Conservation (phyloP, 2,797 vertebrate species). For the Mus caroli region DNA sequence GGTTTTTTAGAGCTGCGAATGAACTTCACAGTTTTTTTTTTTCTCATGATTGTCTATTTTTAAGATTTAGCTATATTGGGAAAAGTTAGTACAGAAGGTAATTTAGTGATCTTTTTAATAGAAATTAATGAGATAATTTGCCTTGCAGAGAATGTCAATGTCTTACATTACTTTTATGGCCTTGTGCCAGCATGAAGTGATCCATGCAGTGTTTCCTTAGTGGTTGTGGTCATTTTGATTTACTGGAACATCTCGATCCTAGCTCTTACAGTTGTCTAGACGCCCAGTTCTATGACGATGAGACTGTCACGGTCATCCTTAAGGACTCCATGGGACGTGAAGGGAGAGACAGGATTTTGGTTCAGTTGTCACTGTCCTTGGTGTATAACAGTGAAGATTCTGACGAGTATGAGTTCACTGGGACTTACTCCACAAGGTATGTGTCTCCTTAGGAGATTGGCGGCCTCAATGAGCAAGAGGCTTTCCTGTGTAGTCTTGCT, state of each 20-base stretch:
- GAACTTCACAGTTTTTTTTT: neutral
- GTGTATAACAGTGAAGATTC: slow-evolving; percentile 89
- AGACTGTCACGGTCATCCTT: slow-evolving; percentile 95
- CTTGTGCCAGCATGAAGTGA: neutral
- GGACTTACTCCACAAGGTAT: slow-evolving; percentile 92
- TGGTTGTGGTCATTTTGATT: neutral
- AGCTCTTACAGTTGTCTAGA: slow-evolving; percentile 94
- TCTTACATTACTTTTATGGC: neutral
- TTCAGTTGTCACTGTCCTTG: slow-evolving; percentile 94
- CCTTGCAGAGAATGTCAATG: neutral
- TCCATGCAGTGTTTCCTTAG: neutral
- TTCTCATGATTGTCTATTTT: neutral
- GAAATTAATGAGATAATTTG: neutral
- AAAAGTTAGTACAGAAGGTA: neutral
- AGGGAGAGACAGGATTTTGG: slow-evolving; percentile 92
- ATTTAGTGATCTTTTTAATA: slow-evolving; percentile 27
- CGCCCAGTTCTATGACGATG: slow-evolving; percentile 97
- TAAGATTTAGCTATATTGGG: slow-evolving; percentile 30
- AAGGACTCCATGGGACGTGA: slow-evolving; percentile 91
- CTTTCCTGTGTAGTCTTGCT: neutral
- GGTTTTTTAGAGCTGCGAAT: neutral
- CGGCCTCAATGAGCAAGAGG: neutral
- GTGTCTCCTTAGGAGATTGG: neutral
- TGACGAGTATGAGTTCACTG: slow-evolving; percentile 88
- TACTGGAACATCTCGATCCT: slow-evolving; percentile 21